Conservation (phyloP, 2,797 vertebrate species). For the Catostomus latipinnis region DNA sequence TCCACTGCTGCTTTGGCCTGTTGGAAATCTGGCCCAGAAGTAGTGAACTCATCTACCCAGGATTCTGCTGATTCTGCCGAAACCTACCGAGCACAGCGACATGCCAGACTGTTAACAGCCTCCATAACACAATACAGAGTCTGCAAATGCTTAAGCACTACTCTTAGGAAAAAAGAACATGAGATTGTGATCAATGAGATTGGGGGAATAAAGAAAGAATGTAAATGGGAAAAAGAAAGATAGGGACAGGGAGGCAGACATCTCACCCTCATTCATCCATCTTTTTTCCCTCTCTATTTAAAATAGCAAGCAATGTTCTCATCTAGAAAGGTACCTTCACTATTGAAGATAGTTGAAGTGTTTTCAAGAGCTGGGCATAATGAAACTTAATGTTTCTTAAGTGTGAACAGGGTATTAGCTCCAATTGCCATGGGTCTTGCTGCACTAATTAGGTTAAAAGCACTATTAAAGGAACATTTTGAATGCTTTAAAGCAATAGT, state of each 20-base stretch:
- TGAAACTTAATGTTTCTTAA: too few species aligned
- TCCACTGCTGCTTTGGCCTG: conserved; percentile 95
- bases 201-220: conserved; percentile 30
- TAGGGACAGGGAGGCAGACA: not conserved
- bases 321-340: conserved; percentile 32
- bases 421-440: conserved; percentile 6
- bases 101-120: conserved; percentile 23
- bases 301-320: conserved; percentile 35
- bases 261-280: conserved; percentile 48
- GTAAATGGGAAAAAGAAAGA: conserved; percentile 27
- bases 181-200: conserved; percentile 44
- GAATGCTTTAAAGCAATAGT: not conserved
- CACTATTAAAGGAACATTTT: conserved; percentile 9
- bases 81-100: conserved; percentile 76
- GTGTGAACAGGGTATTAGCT: conserved; percentile 1
- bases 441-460: conserved; percentile 12
- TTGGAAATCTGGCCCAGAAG: conserved; percentile 90
- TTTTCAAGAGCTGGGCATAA: conserved; percentile 16
- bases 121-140: conserved; percentile 19
- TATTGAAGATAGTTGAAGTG: conserved; percentile 25
- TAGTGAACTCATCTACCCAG: conserved; percentile 94
- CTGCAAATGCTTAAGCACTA: conserved; percentile 25
- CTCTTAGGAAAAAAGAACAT: conserved; percentile 21
- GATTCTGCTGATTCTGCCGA: conserved; percentile 91
- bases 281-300: conserved; percentile 44